Percentiles rank a stretch among this genome's conserved stretches.
phyloP scores from a whole-genome alignment of 1,140 invertebrate species.

The Ceratina australensis region DNA sequence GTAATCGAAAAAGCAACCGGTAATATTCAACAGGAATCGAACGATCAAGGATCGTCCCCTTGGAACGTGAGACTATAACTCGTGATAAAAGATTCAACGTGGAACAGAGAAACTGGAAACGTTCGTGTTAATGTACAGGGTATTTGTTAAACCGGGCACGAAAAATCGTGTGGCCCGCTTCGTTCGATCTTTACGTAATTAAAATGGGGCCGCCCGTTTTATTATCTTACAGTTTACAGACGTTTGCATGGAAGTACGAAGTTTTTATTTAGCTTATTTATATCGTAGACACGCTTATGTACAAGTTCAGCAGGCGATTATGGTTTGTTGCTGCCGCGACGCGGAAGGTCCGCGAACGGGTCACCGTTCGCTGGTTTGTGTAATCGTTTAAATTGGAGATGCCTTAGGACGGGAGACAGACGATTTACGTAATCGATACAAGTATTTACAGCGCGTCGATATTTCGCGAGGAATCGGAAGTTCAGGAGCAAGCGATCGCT shows the following conservation, averaged over 20 bases:
- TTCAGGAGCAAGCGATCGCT: not conserved
- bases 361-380: conserved; percentile 3
- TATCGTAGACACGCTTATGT: conserved; percentile 50
- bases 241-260: conserved; percentile 57
- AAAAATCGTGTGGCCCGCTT: conserved; percentile 28
- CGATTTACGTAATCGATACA: conserved; percentile 35
- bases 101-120: conserved; percentile 29
- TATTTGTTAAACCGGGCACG: conserved; percentile 51
- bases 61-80: conserved; percentile 15
- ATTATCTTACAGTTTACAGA: conserved; percentile 59
- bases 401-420: conserved; percentile 52
- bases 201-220: conserved; percentile 38
- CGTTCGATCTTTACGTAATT: conserved; percentile 26
- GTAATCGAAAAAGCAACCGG: conserved; percentile 36
- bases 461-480: conserved; percentile 19
- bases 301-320: conserved; percentile 47
- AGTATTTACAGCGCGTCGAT: conserved; percentile 53
- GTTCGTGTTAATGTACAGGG: conserved; percentile 53
- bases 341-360: conserved; percentile 12
- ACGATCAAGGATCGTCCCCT: not conserved
- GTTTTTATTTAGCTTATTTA: conserved; percentile 52
- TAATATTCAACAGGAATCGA: conserved; percentile 13
- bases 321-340: conserved; percentile 24
- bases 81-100: conserved; percentile 21
- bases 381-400: conserved; percentile 20